Conservation (phyloP, 2,797 vertebrate species). For the Hephaestus fuliginosus region DNA sequence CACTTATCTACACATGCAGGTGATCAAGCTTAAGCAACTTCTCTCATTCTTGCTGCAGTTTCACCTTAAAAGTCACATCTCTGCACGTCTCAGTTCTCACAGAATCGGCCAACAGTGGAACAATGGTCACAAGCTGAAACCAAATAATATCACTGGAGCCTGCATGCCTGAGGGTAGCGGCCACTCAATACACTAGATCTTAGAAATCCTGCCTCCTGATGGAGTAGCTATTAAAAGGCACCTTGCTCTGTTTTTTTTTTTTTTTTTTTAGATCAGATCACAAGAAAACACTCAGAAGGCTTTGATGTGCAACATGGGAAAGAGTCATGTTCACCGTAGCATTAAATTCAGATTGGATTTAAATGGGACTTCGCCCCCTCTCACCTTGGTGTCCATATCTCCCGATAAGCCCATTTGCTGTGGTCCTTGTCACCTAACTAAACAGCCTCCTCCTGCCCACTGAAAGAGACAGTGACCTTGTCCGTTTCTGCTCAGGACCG, state of each 20-base stretch:
- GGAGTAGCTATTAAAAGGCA: slow-evolving; percentile 55
- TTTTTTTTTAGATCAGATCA: slow-evolving; percentile 49
- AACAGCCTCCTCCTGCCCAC: slow-evolving; percentile 40
- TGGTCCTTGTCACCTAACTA: slow-evolving; percentile 61
- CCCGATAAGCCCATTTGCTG: slow-evolving; percentile 65
- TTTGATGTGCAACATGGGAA: slow-evolving; percentile 53
- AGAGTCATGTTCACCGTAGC: slow-evolving; percentile 57
- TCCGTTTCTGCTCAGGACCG: slow-evolving; percentile 43
- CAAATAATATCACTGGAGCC: slow-evolving; percentile 21
- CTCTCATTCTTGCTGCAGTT: slow-evolving; percentile 43
- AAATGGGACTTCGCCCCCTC: slow-evolving; percentile 66
- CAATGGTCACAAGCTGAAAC: slow-evolving; percentile 37
- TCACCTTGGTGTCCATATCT: slow-evolving; percentile 69
- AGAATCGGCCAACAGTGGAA: slow-evolving; percentile 29
- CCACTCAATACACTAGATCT: slow-evolving; percentile 46
- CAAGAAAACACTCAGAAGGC: slow-evolving; percentile 38
- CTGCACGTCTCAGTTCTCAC: slow-evolving; percentile 50
- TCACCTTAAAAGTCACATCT: slow-evolving; percentile 51
- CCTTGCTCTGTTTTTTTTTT: slow-evolving; percentile 34
- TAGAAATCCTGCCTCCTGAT: slow-evolving; percentile 40
- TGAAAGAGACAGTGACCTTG: slow-evolving; percentile 67
- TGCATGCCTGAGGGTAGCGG: slow-evolving; percentile 29
- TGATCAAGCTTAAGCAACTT: slow-evolving; percentile 6
- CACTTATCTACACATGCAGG: not conserved
- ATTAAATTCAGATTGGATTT: slow-evolving; percentile 72